Conservation (phyloP, 2,797 vertebrate genomes). For the Channallabes apus region DNA sequence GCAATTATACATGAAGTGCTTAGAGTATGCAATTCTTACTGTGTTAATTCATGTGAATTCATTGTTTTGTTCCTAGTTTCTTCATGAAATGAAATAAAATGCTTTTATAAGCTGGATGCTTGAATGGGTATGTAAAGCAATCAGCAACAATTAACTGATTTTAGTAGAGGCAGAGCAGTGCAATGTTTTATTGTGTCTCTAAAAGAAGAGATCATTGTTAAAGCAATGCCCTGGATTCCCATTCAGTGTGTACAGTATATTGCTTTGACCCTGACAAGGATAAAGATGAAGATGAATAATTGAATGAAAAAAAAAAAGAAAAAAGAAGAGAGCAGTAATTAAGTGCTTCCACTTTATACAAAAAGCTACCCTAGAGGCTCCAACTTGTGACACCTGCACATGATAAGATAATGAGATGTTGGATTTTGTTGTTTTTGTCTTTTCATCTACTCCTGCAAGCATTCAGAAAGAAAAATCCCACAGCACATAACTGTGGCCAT, state of each 20-base stretch:
- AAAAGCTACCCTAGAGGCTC: neutral
- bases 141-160: neutral
- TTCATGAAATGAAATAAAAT: neutral
- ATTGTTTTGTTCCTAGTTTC: neutral
- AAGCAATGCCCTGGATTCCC: neutral
- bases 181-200: conserved; percentile 2
- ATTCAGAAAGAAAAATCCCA: conserved; percentile 3
- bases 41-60: neutral
- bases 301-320: neutral
- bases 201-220: neutral
- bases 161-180: neutral
- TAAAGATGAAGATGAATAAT: neutral
- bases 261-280: neutral
- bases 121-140: neutral
- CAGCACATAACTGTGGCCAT: conserved; percentile 22
- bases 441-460: conserved; percentile 12
- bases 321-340: neutral
- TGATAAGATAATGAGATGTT: neutral
- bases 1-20: conserved; percentile 4
- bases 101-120: neutral
- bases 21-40: conserved; percentile 8
- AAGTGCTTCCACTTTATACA: neutral
- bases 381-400: neutral
- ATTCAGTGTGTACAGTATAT: neutral
- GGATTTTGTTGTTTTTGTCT: conserved; percentile 4